Conservation (phyloP, 2,113 vertebrate genomes). For the Galemys pyrenaicus region DNA sequence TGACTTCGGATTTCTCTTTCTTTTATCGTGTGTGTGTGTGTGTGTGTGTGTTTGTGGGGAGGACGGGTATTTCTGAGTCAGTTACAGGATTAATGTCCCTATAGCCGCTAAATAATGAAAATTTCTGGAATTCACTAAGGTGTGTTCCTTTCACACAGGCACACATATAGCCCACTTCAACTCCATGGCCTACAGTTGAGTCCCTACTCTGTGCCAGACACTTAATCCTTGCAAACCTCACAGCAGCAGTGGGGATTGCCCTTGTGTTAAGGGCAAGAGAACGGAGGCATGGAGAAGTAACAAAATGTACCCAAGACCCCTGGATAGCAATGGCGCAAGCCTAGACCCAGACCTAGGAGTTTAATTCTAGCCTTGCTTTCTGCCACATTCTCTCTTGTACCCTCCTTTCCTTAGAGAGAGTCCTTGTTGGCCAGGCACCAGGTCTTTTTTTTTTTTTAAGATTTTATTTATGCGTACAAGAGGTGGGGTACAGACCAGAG, state of each 20-base stretch:
- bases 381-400: fast-evolving
- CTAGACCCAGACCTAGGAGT: not conserved
- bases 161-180: not conserved
- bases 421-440: not conserved
- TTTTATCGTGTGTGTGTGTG: not conserved
- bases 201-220: not conserved
- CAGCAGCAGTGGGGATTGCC: too few species aligned
- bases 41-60: not conserved
- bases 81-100: conserved; percentile 66
- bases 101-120: conserved; percentile 77
- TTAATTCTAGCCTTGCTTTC: not conserved
- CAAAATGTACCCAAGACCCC: fast-evolving
- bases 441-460: too few species aligned
- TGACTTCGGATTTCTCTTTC: conserved; percentile 59
- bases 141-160: conserved; percentile 58
- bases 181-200: not conserved
- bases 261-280: not conserved
- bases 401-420: not conserved
- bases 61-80: conserved; percentile 24
- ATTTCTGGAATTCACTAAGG: conserved; percentile 43
- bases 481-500: too few species aligned
- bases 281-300: not conserved
- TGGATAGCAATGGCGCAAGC: fast-evolving
- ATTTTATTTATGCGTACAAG: too few species aligned
- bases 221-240: not conserved